phyloP scores from a whole-genome alignment of 1,140 invertebrate species.

The Drosophila nigrodunni region DNA sequence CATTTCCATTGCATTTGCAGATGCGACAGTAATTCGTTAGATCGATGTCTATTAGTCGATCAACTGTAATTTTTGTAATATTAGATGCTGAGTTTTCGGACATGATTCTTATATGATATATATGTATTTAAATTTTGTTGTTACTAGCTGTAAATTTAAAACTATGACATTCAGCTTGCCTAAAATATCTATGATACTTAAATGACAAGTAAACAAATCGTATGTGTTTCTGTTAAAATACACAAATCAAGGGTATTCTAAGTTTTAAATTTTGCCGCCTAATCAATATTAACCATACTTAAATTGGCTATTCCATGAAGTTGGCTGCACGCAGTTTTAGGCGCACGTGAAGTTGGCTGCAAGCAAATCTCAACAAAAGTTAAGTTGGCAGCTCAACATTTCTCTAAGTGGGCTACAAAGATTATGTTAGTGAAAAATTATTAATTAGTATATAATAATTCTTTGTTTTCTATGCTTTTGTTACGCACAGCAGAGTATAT shows the following conservation, averaged over 20 bases:
- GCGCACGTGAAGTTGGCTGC: constrained; percentile 27
- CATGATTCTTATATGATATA: constrained; percentile 15
- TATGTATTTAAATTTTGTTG: constrained; percentile 21
- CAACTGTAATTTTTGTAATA: constrained; percentile 13
- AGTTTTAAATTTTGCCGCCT: background rate
- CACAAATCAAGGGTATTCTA: background rate
- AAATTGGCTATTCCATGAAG: constrained; percentile 4
- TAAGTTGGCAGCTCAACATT: constrained; percentile 33
- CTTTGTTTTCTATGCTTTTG: background rate
- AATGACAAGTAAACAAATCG: background rate
- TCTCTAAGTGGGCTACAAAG: constrained; percentile 6
- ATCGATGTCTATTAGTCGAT: constrained; percentile 24
- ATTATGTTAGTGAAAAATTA: background rate
- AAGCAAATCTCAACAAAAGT: background rate
- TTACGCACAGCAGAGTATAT: constrained; percentile 22
- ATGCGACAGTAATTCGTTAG: constrained; percentile 37
- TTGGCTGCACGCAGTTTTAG: constrained; percentile 9
- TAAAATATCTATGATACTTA: background rate
- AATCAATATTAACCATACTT: background rate
- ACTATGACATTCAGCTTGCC: constrained; percentile 7
- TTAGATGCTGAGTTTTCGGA: constrained; percentile 1
- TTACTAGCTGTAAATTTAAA: constrained; percentile 4
- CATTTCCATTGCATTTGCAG: constrained; percentile 17
- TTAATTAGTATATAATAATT: background rate
- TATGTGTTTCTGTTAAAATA: background rate